These are phyloP conservation scores for Martes flavigula DNA, from an alignment of 2,797 vertebrate genomes.

Conservation along the genomic window DNA sequence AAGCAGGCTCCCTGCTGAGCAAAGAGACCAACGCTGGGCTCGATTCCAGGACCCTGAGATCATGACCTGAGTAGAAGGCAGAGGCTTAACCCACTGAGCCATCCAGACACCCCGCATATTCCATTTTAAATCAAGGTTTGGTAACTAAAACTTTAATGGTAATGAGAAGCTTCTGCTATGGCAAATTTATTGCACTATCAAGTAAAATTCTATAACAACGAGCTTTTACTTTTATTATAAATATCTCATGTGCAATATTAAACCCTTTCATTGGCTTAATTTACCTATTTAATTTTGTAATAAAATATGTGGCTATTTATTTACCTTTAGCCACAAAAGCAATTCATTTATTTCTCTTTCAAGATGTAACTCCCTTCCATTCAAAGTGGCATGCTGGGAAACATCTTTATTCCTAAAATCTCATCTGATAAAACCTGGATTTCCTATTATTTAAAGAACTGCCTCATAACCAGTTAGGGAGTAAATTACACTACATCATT, in stretches of 20 bases:
- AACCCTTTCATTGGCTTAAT: not conserved
- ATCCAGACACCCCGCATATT: not conserved
- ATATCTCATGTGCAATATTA: not conserved
- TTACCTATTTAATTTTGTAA: not conserved
- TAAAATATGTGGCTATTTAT: not conserved
- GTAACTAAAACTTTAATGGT: not conserved
- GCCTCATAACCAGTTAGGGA: not conserved
- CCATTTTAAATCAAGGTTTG: not conserved
- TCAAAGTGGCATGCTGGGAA: not conserved
- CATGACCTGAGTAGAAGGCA: no score
- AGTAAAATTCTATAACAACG: not conserved
- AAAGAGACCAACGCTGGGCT: no score
- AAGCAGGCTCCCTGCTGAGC: no score
- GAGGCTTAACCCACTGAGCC: no score
- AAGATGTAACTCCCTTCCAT: not conserved
- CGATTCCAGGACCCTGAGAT: no score
- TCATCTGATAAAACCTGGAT: not conserved
- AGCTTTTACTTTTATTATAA: not conserved
- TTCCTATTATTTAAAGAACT: slow-evolving; percentile 30
- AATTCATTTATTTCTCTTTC: not conserved
- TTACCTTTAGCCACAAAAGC: not conserved
- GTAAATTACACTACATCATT: not conserved
- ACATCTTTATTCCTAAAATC: slow-evolving; percentile 21
- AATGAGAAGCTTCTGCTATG: not conserved
- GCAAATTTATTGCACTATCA: not conserved